Percentiles rank a stretch among this genome's conserved stretches.
phyloP scores from a whole-genome alignment of 2,797 vertebrate species.

The Clarias platycephalus region DNA sequence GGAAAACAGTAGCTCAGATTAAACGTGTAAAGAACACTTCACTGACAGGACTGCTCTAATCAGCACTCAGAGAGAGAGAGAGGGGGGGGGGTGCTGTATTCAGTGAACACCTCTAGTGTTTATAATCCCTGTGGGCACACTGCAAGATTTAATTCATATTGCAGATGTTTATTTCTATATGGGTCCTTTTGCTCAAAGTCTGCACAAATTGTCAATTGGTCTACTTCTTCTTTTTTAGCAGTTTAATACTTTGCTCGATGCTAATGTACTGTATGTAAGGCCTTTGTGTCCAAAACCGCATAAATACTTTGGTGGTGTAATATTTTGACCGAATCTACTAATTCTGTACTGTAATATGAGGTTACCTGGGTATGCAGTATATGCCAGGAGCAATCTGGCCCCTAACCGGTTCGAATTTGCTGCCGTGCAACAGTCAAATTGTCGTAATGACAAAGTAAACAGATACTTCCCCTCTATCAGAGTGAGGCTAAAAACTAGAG shows the following conservation, averaged over 20 bases:
- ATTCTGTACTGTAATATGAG: conserved; percentile 6
- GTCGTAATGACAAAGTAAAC: conserved; percentile 84
- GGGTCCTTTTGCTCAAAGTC: neutral
- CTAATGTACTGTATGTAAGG: neutral
- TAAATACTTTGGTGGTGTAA: neutral
- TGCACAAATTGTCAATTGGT: neutral
- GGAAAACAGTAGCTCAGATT: conserved; percentile 56
- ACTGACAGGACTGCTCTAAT: neutral
- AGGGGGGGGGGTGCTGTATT: neutral
- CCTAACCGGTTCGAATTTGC: conserved; percentile 80
- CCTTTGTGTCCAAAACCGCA: neutral
- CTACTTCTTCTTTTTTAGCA: neutral
- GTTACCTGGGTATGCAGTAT: conserved; percentile 42
- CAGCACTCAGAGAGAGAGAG: neutral
- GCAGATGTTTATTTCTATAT: neutral
- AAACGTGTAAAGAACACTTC: conserved; percentile 37
- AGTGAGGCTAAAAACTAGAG: conserved; percentile 63
- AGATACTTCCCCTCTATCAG: conserved; percentile 80
- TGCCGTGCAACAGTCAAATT: conserved; percentile 79
- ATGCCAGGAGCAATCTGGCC: conserved; percentile 77
- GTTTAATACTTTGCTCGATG: neutral
- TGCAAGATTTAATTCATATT: neutral
- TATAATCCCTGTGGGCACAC: neutral
- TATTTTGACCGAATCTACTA: conserved; percentile 36
- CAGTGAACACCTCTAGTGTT: neutral